A percentile compares a stretch with the other conserved stretches of the same genome.
Evolutionary conservation across 2,113 vertebrate genomes (phyloP).

Genomic region (Apteryx mantelli): DNA sequence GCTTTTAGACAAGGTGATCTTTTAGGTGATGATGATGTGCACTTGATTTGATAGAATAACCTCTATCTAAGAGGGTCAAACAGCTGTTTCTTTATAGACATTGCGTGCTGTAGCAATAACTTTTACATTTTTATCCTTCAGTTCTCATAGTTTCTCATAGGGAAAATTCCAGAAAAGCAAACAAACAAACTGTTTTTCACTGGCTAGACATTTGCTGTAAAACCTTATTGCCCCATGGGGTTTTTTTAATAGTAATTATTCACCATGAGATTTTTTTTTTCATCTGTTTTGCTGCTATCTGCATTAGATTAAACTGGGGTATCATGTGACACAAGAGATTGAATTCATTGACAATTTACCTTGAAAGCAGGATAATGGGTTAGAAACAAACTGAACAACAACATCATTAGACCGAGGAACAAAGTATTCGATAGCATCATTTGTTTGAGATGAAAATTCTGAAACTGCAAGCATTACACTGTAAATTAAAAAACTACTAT

Average conservation of each 20-base stretch:
- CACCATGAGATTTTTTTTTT: not conserved
- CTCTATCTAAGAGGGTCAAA: not conserved
- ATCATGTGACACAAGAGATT: not conserved
- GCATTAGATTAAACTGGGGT: not conserved
- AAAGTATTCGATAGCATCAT: slow-evolving; percentile 1
- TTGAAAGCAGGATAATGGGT: not conserved
- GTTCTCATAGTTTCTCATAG: not conserved
- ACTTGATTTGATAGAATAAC: not conserved
- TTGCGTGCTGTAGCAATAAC: not conserved
- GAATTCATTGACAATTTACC: not conserved
- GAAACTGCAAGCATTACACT: not conserved
- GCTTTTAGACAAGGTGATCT: not conserved
- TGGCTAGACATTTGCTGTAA: not conserved
- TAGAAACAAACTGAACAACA: not conserved
- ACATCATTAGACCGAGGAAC: not conserved
- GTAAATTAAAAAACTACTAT: slow-evolving; percentile 8
- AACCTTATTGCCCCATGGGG: not conserved
- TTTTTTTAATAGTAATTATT: not conserved
- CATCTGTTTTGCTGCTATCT: not conserved
- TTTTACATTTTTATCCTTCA: not conserved
- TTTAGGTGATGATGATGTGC: not conserved
- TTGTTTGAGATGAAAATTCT: slow-evolving; percentile 27
- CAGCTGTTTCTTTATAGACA: not conserved
- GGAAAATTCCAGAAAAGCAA: not conserved
- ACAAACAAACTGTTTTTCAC: not conserved